A percentile compares a stretch with the other conserved stretches of the same genome.
Conservation (phyloP, 2,797 vertebrate species). For the Champsocephalus gunnari region DNA sequence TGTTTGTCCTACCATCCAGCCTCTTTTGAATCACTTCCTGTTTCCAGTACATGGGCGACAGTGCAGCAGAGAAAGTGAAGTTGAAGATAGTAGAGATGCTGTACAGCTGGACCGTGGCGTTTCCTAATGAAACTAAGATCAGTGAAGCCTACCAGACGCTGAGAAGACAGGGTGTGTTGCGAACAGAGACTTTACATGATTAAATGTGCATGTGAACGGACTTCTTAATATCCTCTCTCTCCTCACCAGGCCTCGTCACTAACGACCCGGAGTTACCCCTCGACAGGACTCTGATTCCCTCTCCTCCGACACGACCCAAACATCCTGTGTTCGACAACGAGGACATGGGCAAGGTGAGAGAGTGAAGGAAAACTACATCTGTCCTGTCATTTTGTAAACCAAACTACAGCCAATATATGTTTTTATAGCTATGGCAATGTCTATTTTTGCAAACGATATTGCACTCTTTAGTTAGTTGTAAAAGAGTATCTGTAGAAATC, state of each 20-base stretch:
- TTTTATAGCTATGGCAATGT: too few species aligned
- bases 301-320: conserved; percentile 92
- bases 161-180: conserved; percentile 87
- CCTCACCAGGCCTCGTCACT: conserved; percentile 89
- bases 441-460: too few species aligned
- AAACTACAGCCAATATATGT: too few species aligned
- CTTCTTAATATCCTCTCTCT: conserved; percentile 12
- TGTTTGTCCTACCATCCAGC: background rate
- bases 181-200: background rate
- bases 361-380: background rate
- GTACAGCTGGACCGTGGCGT: conserved; percentile 95
- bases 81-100: conserved; percentile 93
- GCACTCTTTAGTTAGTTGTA: too few species aligned
- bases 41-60: conserved; percentile 92
- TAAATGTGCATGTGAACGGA: background rate
- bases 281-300: conserved; percentile 94
- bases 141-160: conserved; percentile 95
- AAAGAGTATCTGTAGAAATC: too few species aligned
- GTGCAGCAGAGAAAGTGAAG: conserved; percentile 94
- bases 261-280: conserved; percentile 90
- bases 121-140: conserved; percentile 94
- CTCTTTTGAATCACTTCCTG: conserved; percentile 3
- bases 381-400: background rate
- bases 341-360: conserved; percentile 95
- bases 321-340: conserved; percentile 98